Evolutionary conservation across 2,888 invertebrate genomes (phyloP), one percentile per base, ranked within the genome.

Genomic region (Latrodectus elegans): DNA sequence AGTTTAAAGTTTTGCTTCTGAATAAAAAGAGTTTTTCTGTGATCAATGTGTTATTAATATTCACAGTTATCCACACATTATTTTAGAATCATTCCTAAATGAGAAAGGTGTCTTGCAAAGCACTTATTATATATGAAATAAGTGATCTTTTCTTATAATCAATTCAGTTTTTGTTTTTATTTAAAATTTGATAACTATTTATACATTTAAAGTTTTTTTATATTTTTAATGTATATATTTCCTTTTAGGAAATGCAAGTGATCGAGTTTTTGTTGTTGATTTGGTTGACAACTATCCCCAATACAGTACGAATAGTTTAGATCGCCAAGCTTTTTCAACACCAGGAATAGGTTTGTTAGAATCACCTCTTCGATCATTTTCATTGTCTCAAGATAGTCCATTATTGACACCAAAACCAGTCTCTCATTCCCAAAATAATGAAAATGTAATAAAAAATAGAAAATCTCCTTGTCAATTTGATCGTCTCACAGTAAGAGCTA

Each of bases 401-500:
- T 79, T 88, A n/a, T 55, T 79, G 26, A 17, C 71, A n/a, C 75
- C 83, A 65, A 88, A 88, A 79, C 65, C 84, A 51, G 53, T 64
- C 55, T 55, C 67, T 67, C 83, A 75, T 52, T 67, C 88, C 12
- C 88, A 79, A 49, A 52, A 78, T 17, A 75, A 70, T 80, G 88
- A 88, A 71, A 26, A 72, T 14, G 77, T 77, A 81, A 52, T 51
- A 38, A 65, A 73, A 12, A 70, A 51, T 53, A 71, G 55, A 60
- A 84, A 88, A 80, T 65, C 71, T 52, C 64, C 79, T 15, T 79
- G 76, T 26, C 79, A 90, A 26, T 88, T 89, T 38, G 92, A 91
- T 75, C 92, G 94, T 74, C 92, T 95, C 76, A 95, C 94, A 10
- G 95, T 95, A 38, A 93, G 95, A 77, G 95, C 95, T 4, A 94